phyloP scores from a whole-genome alignment of 2,888 invertebrate species.

The Tricholauxania praeusta region DNA sequence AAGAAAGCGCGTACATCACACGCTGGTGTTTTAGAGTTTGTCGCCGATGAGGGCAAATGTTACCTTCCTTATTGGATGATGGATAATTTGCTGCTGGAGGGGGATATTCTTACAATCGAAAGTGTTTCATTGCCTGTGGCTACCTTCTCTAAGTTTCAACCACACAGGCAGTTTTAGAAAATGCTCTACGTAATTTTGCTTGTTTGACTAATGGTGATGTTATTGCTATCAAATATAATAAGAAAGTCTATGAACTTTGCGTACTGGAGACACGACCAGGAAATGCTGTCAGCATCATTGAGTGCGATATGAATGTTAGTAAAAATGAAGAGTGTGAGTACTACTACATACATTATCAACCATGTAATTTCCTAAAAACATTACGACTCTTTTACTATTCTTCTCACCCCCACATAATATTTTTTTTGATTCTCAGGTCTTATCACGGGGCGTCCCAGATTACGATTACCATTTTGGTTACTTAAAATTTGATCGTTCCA shows the following conservation, averaged over 20 bases:
- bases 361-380: background rate
- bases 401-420: background rate
- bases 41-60: constrained; percentile 97
- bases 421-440: constrained; percentile 65
- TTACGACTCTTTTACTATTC: constrained; percentile 24
- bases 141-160: constrained; percentile 97
- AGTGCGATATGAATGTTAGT: constrained; percentile 99
- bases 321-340: background rate
- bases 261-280: constrained; percentile 97
- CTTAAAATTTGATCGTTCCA: constrained; percentile 83
- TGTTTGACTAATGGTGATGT: constrained; percentile 97
- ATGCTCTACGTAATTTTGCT: constrained; percentile 85
- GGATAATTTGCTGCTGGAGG: constrained; percentile 90
- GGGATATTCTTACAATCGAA: constrained; percentile 87
- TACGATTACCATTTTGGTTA: constrained; percentile 90
- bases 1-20: constrained; percentile 89
- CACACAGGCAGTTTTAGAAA: constrained; percentile 81
- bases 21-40: constrained; percentile 97
- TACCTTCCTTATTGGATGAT: constrained; percentile 99
- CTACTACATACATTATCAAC: background rate
- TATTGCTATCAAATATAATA: constrained; percentile 97
- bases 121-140: constrained; percentile 95
- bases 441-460: constrained; percentile 92
- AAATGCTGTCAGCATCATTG: constrained; percentile 96
- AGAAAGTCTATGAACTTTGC: constrained; percentile 93